Base-by-base conservation (phyloP, 2,113 vertebrate genomes). In the Glareola pratincola region DNA sequence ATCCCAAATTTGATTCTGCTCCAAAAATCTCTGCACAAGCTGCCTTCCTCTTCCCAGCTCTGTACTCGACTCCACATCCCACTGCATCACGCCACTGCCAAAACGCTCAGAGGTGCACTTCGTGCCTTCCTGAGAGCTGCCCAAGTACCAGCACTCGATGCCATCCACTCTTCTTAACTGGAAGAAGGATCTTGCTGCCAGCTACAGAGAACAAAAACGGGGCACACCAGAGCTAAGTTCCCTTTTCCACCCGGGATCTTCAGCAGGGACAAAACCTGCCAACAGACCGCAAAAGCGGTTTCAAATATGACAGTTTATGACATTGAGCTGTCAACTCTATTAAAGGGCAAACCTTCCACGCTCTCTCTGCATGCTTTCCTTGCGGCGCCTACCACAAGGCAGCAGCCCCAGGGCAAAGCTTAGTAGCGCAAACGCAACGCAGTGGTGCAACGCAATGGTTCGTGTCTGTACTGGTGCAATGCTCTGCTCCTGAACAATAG, bases 381-480 rank as follows among this genome's bases (percentile, higher is more conserved):
- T 24, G 60, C 29, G 2, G 43, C 9, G 43, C 66, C 64, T 36
- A 32, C 75, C 51, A 21, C 53, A 4, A 20, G 76, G 71, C 80
- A 85, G 50, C 26, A 74, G 87, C 87, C 62, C 27, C 10, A 4
- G 67, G 91, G 73, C 73, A 64, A 45, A 54, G 53, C 27, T 88
- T 22, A 72, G 76, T 2, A 24, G 47, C 1, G 17, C 0, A 4
- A 83, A 73, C 0, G 18, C 66, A 50, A 54, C 0, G n/a, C 59
- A 10, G 15, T 1, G 50, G 15, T 1, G 18, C 66, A 50, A 54
- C 0, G n/a, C 59, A 10, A 18, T 1, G 50, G 15, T 76, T 77
- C 47, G 0, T 57, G 87, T 75, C 73, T 39, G 4, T 5, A 8
- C 66, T 16, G 39, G 83, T 53, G 48, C 67, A 12, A 20, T 1